Conservation (phyloP, 2,888 invertebrate species). For the Amitus sp. region DNA sequence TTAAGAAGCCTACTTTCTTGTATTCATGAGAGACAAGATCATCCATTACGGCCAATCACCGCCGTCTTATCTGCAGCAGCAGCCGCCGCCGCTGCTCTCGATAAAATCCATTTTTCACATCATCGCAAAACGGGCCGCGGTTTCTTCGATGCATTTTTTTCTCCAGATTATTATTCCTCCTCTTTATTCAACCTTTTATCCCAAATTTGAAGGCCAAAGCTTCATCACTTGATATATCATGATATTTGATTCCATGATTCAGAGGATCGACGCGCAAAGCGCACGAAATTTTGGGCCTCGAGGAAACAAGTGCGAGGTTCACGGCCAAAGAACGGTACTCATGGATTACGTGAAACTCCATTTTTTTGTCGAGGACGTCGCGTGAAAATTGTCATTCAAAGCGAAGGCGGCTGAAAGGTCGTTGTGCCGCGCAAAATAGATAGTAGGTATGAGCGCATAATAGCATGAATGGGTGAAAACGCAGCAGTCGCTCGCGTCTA, state of each 20-base stretch:
- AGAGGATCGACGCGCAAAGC: too few relatives aligned
- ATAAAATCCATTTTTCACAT: conserved; percentile 19
- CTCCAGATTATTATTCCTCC: too few relatives aligned
- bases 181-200: too few relatives aligned
- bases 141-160: background rate
- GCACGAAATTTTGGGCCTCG: too few relatives aligned
- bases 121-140: background rate
- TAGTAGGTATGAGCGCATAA: conserved; percentile 17
- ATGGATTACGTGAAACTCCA: background rate
- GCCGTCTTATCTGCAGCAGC: conserved; percentile 27
- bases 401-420: background rate
- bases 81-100: too few relatives aligned
- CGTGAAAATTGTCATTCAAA: background rate
- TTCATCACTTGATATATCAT: too few relatives aligned
- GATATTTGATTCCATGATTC: too few relatives aligned
- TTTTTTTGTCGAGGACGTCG: background rate
- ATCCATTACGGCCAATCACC: conserved; percentile 16
- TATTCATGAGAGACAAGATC: conserved; percentile 36
- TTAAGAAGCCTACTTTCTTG: conserved; percentile 36
- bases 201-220: too few relatives aligned
- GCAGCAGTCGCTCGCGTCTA: conserved; percentile 32
- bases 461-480: conserved; percentile 30
- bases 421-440: background rate
- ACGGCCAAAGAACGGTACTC: conserved; percentile 1
- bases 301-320: background rate